Base-by-base conservation (phyloP, 2,888 invertebrate genomes). In the Drosophila rubida region DNA sequence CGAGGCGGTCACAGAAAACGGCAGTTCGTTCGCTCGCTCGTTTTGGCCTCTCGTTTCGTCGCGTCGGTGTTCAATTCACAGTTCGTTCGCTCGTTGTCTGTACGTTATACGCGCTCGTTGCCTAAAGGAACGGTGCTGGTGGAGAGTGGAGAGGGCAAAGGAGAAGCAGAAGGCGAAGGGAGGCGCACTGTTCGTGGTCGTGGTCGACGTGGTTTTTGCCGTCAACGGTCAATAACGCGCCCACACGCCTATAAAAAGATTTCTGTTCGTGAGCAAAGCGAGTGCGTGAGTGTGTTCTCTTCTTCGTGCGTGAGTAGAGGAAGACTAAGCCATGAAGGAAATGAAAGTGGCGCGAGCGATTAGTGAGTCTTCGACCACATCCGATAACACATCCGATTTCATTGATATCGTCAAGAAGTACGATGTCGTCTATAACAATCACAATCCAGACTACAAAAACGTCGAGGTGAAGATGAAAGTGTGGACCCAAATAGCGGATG, bases 401-500 rank as follows among this genome's bases (percentile, higher is more conserved):
- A 91, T 91, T 65, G 91, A 91, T 71, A 91, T 92, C 61, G 91
- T 91, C 16, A 91, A 90, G 75, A 90, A 88, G 66, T 90, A 91
- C 68, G 91, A 91, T 73, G 90, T 91, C 48, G 91, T 91, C 50
- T 91, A 91, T 74, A 91, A 91, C 64, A 91, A 91, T 39, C 90
- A 91, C 67, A 90, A 91, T 88, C 90, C 91, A 25, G 91, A 91
- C 73, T 91, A 91, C 70, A 91, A 91, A 77, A 91, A 92, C 74
- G 89, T 90, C 64, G 90, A 91, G 78, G 89, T 90, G 66, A 91
- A 91, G 84, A 80, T 90, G 76, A 90, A 90, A 70, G 90, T 92
- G 57, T 91, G 91, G 91, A 80, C 80, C 22, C 89, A 89, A 79
- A 91, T 91, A 64, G 91, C 92, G 35, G 88, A 90, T 50, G 91